Percentiles rank a stretch among this genome's conserved stretches.
These are phyloP conservation scores for Mus pahari DNA, from an alignment of 2,113 vertebrate species.

Conservation along the genomic window DNA sequence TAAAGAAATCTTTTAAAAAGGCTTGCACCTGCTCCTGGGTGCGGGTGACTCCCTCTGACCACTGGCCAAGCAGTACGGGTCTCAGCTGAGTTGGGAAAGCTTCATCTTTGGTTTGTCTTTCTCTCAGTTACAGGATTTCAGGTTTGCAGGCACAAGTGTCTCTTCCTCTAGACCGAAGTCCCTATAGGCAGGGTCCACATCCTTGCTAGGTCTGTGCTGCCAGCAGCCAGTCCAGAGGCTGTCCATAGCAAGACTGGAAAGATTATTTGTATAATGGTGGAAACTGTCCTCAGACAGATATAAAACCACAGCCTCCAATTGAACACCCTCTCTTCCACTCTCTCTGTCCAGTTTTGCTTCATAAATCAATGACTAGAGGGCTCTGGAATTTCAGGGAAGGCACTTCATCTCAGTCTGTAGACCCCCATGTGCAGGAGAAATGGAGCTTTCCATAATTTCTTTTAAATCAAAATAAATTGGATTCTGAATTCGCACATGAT, in stretches of 20 bases:
- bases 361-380: slow-evolving; percentile 74
- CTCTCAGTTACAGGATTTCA: background rate
- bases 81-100: background rate
- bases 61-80: background rate
- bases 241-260: background rate
- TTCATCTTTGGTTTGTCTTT: background rate
- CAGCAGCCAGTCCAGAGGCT: slow-evolving; percentile 53
- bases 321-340: slow-evolving; percentile 50
- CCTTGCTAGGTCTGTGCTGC: slow-evolving; percentile 34
- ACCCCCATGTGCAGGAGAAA: slow-evolving; percentile 45
- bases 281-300: slow-evolving; percentile 57
- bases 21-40: background rate
- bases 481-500: slow-evolving; percentile 55
- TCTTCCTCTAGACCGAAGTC: slow-evolving; percentile 19
- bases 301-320: slow-evolving; percentile 53
- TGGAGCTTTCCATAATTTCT: slow-evolving; percentile 66
- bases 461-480: slow-evolving; percentile 78
- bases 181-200: background rate
- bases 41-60: background rate
- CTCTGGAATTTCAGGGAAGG: slow-evolving; percentile 51
- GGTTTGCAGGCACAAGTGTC: background rate
- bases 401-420: slow-evolving; percentile 61
- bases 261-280: slow-evolving; percentile 50
- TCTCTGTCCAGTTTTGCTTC: slow-evolving; percentile 71
- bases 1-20: no score